Percentiles rank a stretch among this genome's conserved stretches.
Evolutionary conservation across 2,797 vertebrate species (phyloP).

Genomic region (Carapus acus): DNA sequence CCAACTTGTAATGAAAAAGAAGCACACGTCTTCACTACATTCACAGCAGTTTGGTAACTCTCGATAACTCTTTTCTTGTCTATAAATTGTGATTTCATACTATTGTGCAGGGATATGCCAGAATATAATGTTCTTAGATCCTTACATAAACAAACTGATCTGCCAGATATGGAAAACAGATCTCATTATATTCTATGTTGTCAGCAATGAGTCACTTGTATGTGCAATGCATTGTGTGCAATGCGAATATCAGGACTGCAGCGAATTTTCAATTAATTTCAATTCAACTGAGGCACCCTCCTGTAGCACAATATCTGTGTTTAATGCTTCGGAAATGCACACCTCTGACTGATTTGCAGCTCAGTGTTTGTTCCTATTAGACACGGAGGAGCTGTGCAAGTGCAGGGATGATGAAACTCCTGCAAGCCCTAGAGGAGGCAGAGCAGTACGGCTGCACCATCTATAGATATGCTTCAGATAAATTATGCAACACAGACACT

Average conservation of each 20-base stretch:
- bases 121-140: constrained; percentile 9
- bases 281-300: constrained; percentile 27
- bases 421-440: constrained; percentile 43
- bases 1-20: constrained; percentile 40
- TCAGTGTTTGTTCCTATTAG: constrained; percentile 48
- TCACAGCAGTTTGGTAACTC: constrained; percentile 16
- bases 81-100: background rate
- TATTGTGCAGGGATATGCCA: constrained; percentile 2
- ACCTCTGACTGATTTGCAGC: constrained; percentile 45
- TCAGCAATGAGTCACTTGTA: constrained; percentile 20
- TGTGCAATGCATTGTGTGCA: constrained; percentile 35
- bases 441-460: constrained; percentile 35
- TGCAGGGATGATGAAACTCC: constrained; percentile 49
- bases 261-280: constrained; percentile 39
- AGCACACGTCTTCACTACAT: constrained; percentile 27
- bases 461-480: constrained; percentile 50
- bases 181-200: constrained; percentile 11
- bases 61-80: constrained; percentile 6
- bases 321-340: constrained; percentile 28
- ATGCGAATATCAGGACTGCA: constrained; percentile 28
- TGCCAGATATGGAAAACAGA: constrained; percentile 13
- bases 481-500: constrained; percentile 54
- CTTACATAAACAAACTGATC: constrained; percentile 14
- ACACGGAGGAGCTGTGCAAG: constrained; percentile 19
- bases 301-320: constrained; percentile 28